Conservation (phyloP, 1,140 invertebrate genomes). For the Parasteatoda tepidariorum region DNA sequence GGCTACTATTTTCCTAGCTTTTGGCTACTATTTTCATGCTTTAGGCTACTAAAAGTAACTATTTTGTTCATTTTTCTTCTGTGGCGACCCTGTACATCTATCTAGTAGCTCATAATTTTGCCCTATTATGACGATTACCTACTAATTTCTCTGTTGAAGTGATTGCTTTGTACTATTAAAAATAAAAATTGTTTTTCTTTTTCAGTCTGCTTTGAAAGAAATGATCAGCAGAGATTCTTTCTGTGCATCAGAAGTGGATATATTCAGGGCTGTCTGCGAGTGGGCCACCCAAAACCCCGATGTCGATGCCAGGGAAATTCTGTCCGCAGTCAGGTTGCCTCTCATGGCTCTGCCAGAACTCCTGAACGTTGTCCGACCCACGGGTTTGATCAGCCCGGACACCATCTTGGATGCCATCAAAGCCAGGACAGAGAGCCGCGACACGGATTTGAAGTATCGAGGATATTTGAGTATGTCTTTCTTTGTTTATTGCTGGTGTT, state of each 20-base stretch:
- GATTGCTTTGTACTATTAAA: too few species aligned
- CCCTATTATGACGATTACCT: too few species aligned
- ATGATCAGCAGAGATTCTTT: constrained; percentile 94
- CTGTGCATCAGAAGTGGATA: constrained; percentile 94
- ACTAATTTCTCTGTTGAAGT: too few species aligned
- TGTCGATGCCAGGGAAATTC: constrained; percentile 70
- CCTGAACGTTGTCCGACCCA: constrained; percentile 86
- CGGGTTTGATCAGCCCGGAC: constrained; percentile 86
- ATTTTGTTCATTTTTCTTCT: too few species aligned
- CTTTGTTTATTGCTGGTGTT: constrained; percentile 10
- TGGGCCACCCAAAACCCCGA: constrained; percentile 86
- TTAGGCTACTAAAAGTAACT: too few species aligned
- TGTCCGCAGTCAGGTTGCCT: constrained; percentile 79
- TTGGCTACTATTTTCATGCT: too few species aligned
- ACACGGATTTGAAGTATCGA: constrained; percentile 82
- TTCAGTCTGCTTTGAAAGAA: constrained; percentile 72
- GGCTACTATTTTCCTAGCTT: too few species aligned
- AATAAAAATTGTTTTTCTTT: constrained; percentile 14
- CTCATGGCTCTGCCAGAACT: constrained; percentile 90
- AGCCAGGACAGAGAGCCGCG: constrained; percentile 80
- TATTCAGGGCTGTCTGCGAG: constrained; percentile 86
- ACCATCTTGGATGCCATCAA: constrained; percentile 94
- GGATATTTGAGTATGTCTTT: constrained; percentile 69
- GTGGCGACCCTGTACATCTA: too few species aligned
- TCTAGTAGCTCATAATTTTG: too few species aligned